Conservation (phyloP, 2,113 vertebrate genomes). For the Probosciger aterrimus region DNA sequence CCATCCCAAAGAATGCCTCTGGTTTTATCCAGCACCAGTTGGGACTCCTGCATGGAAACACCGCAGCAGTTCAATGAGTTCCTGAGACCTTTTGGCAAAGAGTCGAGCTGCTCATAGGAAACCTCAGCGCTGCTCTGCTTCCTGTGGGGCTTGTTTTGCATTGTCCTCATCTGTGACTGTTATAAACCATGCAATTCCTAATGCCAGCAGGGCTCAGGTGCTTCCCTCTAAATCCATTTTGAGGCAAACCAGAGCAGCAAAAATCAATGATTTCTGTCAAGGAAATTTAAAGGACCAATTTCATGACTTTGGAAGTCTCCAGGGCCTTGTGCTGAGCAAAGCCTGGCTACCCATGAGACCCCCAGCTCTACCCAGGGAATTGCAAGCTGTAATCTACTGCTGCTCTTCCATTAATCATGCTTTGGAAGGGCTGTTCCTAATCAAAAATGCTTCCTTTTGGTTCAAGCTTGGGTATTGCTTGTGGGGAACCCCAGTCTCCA, state of each 20-base stretch:
- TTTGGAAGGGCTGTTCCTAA: not conserved
- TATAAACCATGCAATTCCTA: not conserved
- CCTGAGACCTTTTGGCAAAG: not conserved
- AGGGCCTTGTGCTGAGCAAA: not conserved
- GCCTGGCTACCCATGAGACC: not conserved
- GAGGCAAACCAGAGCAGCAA: not conserved
- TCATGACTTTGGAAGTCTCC: not conserved
- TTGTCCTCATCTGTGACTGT: not conserved
- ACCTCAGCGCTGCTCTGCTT: not conserved
- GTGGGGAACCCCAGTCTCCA: not conserved
- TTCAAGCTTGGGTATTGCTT: not conserved
- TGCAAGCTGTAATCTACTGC: rapidly evolving
- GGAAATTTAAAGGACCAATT: not conserved
- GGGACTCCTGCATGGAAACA: not conserved
- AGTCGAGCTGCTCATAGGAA: not conserved
- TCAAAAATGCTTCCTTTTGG: not conserved
- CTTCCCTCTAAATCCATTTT: not conserved
- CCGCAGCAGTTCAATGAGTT: not conserved
- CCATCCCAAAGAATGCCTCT: not conserved
- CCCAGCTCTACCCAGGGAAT: not conserved
- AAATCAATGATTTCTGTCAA: not conserved
- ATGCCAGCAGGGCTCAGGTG: not conserved
- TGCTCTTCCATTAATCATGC: not conserved
- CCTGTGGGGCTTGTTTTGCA: not conserved
- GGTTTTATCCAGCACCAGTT: not conserved